These are phyloP conservation scores for Cylloceria caligata DNA, from an alignment of 2,888 invertebrate genomes.

Conservation along the genomic window DNA sequence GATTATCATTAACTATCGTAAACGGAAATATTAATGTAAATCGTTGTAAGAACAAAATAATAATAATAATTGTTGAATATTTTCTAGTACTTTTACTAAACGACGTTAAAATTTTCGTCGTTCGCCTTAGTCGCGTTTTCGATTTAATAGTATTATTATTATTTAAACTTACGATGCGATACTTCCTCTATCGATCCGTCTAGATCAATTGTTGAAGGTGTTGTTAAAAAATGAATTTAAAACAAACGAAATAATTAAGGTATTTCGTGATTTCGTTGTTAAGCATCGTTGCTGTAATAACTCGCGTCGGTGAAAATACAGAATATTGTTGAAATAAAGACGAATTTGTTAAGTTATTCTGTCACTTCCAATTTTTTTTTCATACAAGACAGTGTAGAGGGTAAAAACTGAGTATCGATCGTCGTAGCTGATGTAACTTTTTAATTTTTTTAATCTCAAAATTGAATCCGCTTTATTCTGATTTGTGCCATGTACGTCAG, in stretches of 20 bases:
- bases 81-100: conserved; percentile 60
- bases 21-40: conserved; percentile 19
- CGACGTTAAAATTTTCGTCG: conserved; percentile 38
- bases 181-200: conserved; percentile 11
- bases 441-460: too few relatives aligned
- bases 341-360: conserved; percentile 7
- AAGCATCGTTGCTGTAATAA: neutral
- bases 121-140: conserved; percentile 13
- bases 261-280: conserved; percentile 16
- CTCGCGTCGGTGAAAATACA: conserved; percentile 7
- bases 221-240: neutral
- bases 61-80: conserved; percentile 58
- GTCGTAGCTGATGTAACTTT: too few relatives aligned
- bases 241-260: neutral
- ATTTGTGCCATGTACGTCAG: too few relatives aligned
- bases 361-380: neutral
- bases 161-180: conserved; percentile 9
- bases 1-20: conserved; percentile 23
- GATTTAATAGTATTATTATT: conserved; percentile 28
- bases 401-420: too few relatives aligned
- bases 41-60: too few relatives aligned
- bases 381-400: too few relatives aligned
- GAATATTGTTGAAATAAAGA: conserved; percentile 37
- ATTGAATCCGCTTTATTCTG: too few relatives aligned
- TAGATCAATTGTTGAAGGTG: conserved; percentile 13